Evolutionary conservation across 2,113 vertebrate genomes (phyloP).

Genomic region (Sceloporus tristichus): DNA sequence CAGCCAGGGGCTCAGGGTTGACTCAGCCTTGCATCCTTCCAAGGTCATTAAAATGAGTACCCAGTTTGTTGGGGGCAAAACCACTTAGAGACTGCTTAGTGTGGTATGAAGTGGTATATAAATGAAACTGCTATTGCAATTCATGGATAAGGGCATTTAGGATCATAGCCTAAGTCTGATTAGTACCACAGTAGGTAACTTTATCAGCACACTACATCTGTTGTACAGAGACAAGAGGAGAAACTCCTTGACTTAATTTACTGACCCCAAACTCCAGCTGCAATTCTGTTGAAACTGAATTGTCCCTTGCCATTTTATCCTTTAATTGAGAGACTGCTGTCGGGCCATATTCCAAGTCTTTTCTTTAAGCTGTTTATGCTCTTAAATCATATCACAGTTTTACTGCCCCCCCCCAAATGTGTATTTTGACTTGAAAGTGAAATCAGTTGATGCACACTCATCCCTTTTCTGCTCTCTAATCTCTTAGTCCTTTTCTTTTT

Average conservation of each 20-base stretch:
- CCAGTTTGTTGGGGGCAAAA: too few relatives aligned
- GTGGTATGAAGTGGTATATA: too few relatives aligned
- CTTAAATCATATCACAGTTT: conserved; percentile 70
- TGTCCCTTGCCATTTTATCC: conserved; percentile 75
- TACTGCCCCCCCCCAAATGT: conserved; percentile 61
- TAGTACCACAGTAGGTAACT: conserved; percentile 47
- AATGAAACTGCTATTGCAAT: not conserved
- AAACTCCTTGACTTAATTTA: conserved; percentile 62
- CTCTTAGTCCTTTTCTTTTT: conserved; percentile 32
- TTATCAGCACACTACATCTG: fast-evolving
- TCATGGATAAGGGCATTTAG: conserved; percentile 25
- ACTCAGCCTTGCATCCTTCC: too few relatives aligned
- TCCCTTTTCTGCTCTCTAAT: conserved; percentile 43
- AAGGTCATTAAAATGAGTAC: too few relatives aligned
- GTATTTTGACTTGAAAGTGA: conserved; percentile 68
- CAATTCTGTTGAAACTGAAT: conserved; percentile 66
- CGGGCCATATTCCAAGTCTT: conserved; percentile 76
- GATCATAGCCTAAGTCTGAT: conserved; percentile 36
- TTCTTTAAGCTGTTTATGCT: conserved; percentile 78
- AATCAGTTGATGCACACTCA: conserved; percentile 58
- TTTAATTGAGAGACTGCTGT: conserved; percentile 76
- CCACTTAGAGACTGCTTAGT: too few relatives aligned
- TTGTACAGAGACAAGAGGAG: conserved; percentile 33
- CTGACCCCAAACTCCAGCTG: conserved; percentile 69
- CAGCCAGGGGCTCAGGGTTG: too few relatives aligned